Evolutionary conservation across 2,888 invertebrate genomes (phyloP).

Genomic region (Drosophila stalkeri): DNA sequence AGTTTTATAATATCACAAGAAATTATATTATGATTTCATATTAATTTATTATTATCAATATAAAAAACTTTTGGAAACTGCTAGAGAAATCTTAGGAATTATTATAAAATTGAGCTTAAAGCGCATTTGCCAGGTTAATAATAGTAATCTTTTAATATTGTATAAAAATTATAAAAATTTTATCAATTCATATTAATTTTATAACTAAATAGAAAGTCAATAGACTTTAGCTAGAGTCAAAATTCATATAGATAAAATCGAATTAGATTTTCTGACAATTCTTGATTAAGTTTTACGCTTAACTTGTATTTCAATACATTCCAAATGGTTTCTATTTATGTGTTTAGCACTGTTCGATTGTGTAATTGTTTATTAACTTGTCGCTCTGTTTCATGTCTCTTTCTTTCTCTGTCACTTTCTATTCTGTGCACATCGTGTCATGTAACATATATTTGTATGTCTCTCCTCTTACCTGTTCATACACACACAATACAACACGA

Average conservation of each 20-base stretch:
- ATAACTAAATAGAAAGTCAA: neutral
- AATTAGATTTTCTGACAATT: neutral
- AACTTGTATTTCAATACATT: neutral
- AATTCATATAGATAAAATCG: too few species aligned
- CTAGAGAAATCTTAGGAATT: neutral
- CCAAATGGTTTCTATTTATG: neutral
- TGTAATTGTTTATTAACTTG: conserved; percentile 41
- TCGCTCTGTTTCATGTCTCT: conserved; percentile 29
- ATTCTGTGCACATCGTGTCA: conserved; percentile 34
- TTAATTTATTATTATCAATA: too few species aligned
- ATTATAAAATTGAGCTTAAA: neutral
- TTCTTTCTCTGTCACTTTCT: conserved; percentile 46
- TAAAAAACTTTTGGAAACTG: too few species aligned
- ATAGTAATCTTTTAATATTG: neutral
- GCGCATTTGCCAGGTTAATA: neutral
- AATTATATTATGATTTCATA: too few species aligned
- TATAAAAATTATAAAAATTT: neutral
- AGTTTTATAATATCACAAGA: too few species aligned
- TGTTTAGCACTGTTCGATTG: conserved; percentile 11
- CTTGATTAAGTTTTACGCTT: neutral
- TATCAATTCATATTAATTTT: neutral
- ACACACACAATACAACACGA: conserved; percentile 36
- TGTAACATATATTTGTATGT: conserved; percentile 34
- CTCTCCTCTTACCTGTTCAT: conserved; percentile 35
- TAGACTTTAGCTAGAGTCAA: neutral